These are phyloP conservation scores for Nowickia ferox DNA, from an alignment of 2,888 invertebrate species.

Conservation along the genomic window DNA sequence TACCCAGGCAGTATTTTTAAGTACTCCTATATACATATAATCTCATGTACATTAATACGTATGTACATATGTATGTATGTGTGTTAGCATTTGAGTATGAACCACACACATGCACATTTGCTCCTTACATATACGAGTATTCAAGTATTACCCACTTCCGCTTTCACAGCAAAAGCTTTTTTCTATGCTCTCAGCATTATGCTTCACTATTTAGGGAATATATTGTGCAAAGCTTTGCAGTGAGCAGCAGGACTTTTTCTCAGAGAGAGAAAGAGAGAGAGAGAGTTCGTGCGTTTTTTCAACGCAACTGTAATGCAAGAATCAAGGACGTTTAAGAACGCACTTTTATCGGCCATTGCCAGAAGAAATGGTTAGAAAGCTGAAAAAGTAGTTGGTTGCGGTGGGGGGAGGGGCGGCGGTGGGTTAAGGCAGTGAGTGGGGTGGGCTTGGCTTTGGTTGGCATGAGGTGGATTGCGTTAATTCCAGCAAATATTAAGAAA, in stretches of 20 bases:
- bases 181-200: conserved; percentile 21
- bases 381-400: no score
- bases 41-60: not conserved
- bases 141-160: conserved; percentile 1
- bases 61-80: not conserved
- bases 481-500: conserved; percentile 24
- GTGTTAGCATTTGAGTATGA: not conserved
- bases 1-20: conserved; percentile 3
- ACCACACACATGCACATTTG: not conserved
- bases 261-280: not conserved
- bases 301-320: conserved; percentile 80
- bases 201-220: not conserved
- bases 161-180: conserved; percentile 41
- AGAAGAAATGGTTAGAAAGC: conserved; percentile 41
- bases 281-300: conserved; percentile 37
- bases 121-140: not conserved
- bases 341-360: conserved; percentile 71
- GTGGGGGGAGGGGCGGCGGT: no score
- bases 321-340: conserved; percentile 83
- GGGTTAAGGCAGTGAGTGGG: no score
- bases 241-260: conserved; percentile 3
- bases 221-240: conserved; percentile 3
- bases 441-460: not conserved
- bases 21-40: no score
- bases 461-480: not conserved